Evolutionary conservation across 2,797 vertebrate genomes (phyloP).

Genomic region (Sebastolobus altivelis): DNA sequence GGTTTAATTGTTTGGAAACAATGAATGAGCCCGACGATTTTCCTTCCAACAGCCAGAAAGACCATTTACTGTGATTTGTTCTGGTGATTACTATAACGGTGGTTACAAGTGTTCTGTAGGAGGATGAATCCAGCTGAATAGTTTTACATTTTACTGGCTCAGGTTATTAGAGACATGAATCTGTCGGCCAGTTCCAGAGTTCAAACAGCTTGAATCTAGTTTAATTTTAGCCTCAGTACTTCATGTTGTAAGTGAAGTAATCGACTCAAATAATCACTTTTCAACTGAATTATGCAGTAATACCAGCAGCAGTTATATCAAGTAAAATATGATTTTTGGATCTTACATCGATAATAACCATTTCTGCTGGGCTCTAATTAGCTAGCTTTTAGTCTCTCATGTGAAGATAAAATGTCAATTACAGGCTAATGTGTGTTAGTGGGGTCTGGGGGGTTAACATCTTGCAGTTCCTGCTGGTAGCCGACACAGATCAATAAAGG

Average conservation of each 20-base stretch:
- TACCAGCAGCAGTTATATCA: background rate
- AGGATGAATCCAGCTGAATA: constrained; percentile 4
- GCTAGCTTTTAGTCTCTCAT: background rate
- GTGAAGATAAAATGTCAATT: constrained; percentile 2
- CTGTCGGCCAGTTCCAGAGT: background rate
- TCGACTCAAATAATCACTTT: background rate
- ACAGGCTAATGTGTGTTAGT: background rate
- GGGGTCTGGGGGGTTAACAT: background rate
- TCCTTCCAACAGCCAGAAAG: background rate
- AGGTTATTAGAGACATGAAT: background rate
- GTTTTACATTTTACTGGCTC: background rate
- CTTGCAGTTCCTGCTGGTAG: background rate
- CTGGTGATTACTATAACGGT: background rate
- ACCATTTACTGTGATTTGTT: constrained; percentile 14
- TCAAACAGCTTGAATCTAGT: background rate
- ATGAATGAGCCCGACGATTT: constrained; percentile 3
- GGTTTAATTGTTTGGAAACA: constrained; percentile 28
- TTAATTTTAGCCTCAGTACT: background rate
- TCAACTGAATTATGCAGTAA: background rate
- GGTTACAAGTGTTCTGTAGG: constrained; percentile 1
- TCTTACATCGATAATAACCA: background rate
- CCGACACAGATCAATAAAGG: constrained; percentile 1
- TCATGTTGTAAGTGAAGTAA: background rate
- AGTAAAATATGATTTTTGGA: background rate
- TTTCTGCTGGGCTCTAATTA: background rate